A percentile compares a stretch with the other conserved stretches of the same genome.
phyloP scores from a whole-genome alignment of 2,113 vertebrate species.

The Plestiodon gilberti region DNA sequence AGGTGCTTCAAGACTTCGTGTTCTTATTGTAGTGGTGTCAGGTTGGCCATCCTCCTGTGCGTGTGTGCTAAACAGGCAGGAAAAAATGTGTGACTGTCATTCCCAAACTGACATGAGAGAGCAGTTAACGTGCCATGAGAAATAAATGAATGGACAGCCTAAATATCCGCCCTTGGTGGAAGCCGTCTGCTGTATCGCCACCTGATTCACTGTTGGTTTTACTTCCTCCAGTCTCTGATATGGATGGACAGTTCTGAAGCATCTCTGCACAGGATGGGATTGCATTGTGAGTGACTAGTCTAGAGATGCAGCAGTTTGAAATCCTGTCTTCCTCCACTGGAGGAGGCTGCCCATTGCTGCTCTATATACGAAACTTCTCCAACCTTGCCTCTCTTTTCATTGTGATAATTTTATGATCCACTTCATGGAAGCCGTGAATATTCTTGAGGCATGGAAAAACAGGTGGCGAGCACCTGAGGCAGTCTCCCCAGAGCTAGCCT shows the following conservation, averaged over 20 bases:
- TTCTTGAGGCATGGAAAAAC: constrained; percentile 36
- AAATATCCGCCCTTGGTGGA: background rate
- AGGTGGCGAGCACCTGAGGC: constrained; percentile 50
- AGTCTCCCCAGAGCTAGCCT: constrained; percentile 22
- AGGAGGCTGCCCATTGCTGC: background rate
- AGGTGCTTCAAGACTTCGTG: too few species aligned
- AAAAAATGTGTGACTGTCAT: background rate
- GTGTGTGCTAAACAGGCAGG: background rate
- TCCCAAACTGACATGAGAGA: background rate
- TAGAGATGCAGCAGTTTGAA: background rate
- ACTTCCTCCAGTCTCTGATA: background rate
- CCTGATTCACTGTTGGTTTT: background rate
- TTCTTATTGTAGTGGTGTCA: background rate
- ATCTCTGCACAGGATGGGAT: background rate
- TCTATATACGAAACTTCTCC: background rate
- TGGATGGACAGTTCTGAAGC: background rate
- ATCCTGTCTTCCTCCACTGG: background rate
- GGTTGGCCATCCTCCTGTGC: background rate
- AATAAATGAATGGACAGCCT: background rate
- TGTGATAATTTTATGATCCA: background rate
- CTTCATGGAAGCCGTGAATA: constrained; percentile 48
- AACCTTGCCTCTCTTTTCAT: background rate
- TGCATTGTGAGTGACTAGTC: background rate
- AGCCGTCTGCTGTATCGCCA: background rate
- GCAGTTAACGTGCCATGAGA: background rate